A percentile compares a stretch with the other conserved stretches of the same genome.
Conservation (phyloP, 2,113 vertebrate genomes). For the Pipra filicauda region DNA sequence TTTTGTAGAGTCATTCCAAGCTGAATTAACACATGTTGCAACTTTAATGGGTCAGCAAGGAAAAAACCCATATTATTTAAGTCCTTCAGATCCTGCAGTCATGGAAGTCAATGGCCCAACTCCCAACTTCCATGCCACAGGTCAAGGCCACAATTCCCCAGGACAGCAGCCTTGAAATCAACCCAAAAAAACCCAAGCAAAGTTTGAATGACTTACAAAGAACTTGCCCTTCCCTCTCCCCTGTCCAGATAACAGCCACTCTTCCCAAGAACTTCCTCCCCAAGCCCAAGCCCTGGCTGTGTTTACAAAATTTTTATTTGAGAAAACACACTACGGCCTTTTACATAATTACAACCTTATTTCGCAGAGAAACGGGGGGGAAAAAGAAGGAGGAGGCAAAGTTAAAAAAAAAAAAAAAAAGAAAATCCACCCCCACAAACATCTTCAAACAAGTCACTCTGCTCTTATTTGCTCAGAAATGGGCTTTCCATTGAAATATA, state of each 20-base stretch:
- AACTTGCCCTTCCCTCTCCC: constrained; percentile 32
- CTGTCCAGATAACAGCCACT: constrained; percentile 14
- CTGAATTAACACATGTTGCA: background rate
- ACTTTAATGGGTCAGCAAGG: constrained; percentile 12
- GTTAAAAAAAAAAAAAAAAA: background rate
- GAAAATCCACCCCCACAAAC: constrained; percentile 47
- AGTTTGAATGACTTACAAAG: constrained; percentile 48
- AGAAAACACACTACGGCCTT: constrained; percentile 50
- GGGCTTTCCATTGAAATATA: constrained; percentile 82
- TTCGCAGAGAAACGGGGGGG: background rate
- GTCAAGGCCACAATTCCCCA: constrained; percentile 29
- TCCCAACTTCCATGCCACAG: background rate
- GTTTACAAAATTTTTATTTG: constrained; percentile 41
- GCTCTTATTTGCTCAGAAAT: constrained; percentile 59
- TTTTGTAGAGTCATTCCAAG: background rate
- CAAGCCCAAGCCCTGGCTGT: background rate
- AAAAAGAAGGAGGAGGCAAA: background rate
- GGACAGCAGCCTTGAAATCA: constrained; percentile 8
- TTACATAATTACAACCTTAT: constrained; percentile 70
- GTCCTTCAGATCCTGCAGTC: background rate
- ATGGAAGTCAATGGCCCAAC: background rate
- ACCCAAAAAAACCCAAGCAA: background rate
- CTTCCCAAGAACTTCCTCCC: constrained; percentile 51
- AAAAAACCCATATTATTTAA: background rate
- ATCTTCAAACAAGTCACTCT: constrained; percentile 64